Conservation (phyloP, 2,888 invertebrate species). For the Phytoseiulus persimilis region DNA sequence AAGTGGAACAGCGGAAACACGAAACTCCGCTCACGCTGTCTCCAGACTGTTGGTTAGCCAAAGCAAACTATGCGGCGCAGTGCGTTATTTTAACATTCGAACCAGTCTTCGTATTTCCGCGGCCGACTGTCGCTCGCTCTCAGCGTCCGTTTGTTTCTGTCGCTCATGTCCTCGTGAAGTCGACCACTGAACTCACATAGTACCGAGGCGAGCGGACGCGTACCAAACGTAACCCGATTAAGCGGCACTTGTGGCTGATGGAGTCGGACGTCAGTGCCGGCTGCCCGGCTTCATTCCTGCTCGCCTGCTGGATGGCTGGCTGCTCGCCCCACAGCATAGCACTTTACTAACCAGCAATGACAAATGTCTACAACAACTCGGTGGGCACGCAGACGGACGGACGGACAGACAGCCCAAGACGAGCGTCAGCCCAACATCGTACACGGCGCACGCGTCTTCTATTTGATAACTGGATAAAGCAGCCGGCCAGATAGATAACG, state of each 20-base stretch:
- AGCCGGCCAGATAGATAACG: background rate
- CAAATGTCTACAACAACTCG: background rate
- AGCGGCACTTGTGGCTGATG: conserved; percentile 37
- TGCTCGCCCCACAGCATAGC: background rate
- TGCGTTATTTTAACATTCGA: background rate
- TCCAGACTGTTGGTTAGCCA: no score
- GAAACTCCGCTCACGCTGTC: no score
- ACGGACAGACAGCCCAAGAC: background rate
- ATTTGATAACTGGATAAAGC: background rate
- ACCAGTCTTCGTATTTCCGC: background rate
- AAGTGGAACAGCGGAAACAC: no score
- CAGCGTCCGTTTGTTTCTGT: background rate
- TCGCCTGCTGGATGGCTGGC: background rate
- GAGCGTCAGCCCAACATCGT: background rate
- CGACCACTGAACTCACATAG: background rate
- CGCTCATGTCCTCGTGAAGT: background rate
- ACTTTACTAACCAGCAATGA: conserved; percentile 5
- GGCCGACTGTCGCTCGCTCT: background rate
- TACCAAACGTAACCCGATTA: conserved; percentile 22
- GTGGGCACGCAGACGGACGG: background rate
- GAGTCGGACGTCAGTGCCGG: conserved; percentile 6
- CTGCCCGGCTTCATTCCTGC: background rate
- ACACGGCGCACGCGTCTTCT: background rate
- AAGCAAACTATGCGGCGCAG: background rate
- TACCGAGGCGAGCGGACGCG: background rate